A percentile compares a stretch with the other conserved stretches of the same genome.
phyloP scores from a whole-genome alignment of 2,113 vertebrate species.

The Antennarius striatus region DNA sequence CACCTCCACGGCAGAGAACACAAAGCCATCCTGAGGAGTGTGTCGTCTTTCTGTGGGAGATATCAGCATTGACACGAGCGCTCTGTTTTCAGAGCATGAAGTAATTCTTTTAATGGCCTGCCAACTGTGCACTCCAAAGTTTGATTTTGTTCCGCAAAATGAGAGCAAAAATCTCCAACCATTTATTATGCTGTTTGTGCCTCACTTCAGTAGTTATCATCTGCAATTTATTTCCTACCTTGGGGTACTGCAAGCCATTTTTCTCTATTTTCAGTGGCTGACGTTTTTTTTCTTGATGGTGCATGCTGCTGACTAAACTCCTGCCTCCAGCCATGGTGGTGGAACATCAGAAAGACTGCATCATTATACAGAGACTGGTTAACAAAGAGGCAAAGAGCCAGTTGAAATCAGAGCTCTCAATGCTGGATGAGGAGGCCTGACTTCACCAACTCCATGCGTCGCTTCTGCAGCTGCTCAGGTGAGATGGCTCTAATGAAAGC shows the following conservation, averaged over 20 bases:
- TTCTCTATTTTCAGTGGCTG: conserved; percentile 78
- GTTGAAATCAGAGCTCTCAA: conserved; percentile 71
- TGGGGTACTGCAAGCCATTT: conserved; percentile 79
- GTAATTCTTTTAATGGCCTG: conserved; percentile 84
- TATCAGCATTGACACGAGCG: conserved; percentile 74
- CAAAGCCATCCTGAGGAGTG: conserved; percentile 47
- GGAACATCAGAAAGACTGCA: conserved; percentile 79
- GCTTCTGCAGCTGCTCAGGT: conserved; percentile 39
- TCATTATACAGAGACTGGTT: conserved; percentile 79
- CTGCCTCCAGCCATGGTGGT: conserved; percentile 78
- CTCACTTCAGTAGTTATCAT: conserved; percentile 76
- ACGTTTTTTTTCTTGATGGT: conserved; percentile 69
- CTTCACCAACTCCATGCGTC: conserved; percentile 50
- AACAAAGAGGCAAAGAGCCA: conserved; percentile 76
- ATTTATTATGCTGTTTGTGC: conserved; percentile 85
- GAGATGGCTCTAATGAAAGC: conserved; percentile 59
- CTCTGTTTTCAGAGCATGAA: conserved; percentile 76
- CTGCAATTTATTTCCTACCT: conserved; percentile 84
- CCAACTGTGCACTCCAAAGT: conserved; percentile 73
- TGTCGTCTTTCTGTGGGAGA: conserved; percentile 55
- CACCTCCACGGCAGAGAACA: conserved; percentile 54
- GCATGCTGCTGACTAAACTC: conserved; percentile 77
- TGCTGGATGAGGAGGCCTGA: conserved; percentile 57
- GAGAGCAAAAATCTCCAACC: conserved; percentile 73
- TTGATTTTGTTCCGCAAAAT: conserved; percentile 77